phyloP scores from a whole-genome alignment of 2,797 vertebrate genomes.

The Neoniphon sammara region DNA sequence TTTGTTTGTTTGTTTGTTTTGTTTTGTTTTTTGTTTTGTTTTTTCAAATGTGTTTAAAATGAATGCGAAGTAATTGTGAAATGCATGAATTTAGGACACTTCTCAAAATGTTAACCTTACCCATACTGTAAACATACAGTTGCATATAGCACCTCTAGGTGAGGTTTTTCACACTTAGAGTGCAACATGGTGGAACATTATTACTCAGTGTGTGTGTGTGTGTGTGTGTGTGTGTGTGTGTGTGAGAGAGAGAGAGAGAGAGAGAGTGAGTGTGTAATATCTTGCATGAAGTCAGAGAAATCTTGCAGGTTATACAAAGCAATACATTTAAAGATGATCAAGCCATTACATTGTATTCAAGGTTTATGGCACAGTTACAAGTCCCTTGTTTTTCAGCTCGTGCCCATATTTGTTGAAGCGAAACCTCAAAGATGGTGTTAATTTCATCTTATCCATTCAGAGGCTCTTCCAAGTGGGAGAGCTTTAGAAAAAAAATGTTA shows the following conservation, averaged over 20 bases:
- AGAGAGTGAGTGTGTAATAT: neutral
- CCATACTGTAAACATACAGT: neutral
- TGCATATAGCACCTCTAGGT: neutral
- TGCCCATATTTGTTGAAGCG: too few species aligned
- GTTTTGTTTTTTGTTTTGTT: too few species aligned
- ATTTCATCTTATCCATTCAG: neutral
- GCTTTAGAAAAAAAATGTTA: neutral
- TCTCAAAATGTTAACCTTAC: neutral
- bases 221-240: neutral
- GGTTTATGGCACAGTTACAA: too few species aligned
- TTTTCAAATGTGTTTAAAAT: neutral
- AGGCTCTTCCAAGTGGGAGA: neutral
- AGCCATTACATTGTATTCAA: too few species aligned
- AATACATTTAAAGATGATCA: too few species aligned
- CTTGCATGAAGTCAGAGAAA: too few species aligned
- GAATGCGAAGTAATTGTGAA: too few species aligned
- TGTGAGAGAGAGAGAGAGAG: too few species aligned
- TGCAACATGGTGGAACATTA: neutral
- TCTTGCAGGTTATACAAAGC: too few species aligned
- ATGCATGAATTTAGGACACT: neutral
- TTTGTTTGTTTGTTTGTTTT: too few species aligned
- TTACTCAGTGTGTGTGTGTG: neutral
- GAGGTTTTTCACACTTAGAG: neutral
- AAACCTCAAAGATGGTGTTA: too few species aligned
- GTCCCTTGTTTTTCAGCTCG: too few species aligned